Evolutionary conservation across 2,113 vertebrate genomes (phyloP).

Genomic region (Serilophus lunatus): DNA sequence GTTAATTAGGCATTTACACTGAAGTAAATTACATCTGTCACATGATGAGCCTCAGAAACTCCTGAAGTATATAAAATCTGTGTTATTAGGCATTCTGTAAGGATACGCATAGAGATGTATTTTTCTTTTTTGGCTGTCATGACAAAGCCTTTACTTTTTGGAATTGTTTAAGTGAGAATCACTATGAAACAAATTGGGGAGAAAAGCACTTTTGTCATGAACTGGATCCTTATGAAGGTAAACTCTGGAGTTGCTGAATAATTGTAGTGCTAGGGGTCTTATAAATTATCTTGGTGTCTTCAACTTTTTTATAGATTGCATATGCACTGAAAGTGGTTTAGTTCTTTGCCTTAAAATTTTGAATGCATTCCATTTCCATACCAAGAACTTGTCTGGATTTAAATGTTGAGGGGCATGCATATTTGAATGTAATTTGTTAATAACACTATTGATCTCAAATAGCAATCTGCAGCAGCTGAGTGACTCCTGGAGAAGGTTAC

Average conservation of each 20-base stretch:
- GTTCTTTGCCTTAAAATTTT: neutral
- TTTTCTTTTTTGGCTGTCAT: neutral
- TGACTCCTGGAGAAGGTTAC: neutral
- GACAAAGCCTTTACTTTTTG: neutral
- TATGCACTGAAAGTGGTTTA: neutral
- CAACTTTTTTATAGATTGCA: neutral
- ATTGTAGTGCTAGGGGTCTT: neutral
- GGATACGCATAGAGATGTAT: neutral
- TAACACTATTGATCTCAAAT: neutral
- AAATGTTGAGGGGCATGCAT: neutral
- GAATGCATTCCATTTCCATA: neutral
- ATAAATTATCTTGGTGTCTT: neutral
- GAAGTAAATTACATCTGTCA: slow-evolving; percentile 34
- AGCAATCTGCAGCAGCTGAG: neutral
- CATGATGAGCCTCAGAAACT: neutral
- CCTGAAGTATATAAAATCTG: neutral
- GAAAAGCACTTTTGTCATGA: neutral
- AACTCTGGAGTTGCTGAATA: neutral
- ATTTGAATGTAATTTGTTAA: neutral
- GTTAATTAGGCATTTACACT: slow-evolving; percentile 59
- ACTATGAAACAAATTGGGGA: neutral
- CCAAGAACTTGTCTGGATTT: neutral
- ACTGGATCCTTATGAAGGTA: neutral
- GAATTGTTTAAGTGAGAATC: neutral
- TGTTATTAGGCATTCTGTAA: neutral